Base-by-base conservation (phyloP, 2,888 invertebrate species). In the Pseudoips prasinana region DNA sequence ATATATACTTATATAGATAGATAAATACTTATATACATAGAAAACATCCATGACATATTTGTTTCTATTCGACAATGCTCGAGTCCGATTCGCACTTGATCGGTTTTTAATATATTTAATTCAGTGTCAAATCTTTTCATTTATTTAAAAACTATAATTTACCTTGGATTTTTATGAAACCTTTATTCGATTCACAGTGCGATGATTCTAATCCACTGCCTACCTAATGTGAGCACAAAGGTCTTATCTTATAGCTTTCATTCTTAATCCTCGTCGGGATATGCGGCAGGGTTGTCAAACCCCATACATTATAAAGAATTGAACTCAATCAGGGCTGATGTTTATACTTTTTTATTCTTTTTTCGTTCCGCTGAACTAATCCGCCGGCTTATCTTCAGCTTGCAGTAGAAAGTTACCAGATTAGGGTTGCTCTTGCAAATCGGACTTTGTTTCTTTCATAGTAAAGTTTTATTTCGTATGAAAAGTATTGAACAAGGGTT, bases 361-460 rank as follows among this genome's bases (percentile, higher is more conserved):
- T 77, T 76, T 62, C 73, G 66, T 77, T 72, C 62, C 68, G 60
- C 56, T 62, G 69, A 71, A 75, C 78, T 86, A 84, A 86, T 85
- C 85, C 82, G 46, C 29, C 54, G 60, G 81, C 79, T 85, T 86
- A 86, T 86, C 85, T 84, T 61, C 55, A 55, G 71, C 73, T 71
- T 73, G 75, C 81, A 83, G 73, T 72, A 61, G 61, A 64, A 74
- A 74, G 67, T 72, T 66, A 63, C 59, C 40, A 58, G 56, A 54
- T 54, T 39, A 29, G 11, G n/a, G n/a, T 7, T 3, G 37, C 10
- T 25, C 36, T 28, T 4, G 26, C 11, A 58, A 62, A 58, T 19
- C 59, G 10, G 27, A 36, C 54, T 46, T 33, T 66, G 57, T 23
- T 1, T 0, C 0, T 8, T 1, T n/a, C 0, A 0, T 0, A 0